Conservation (phyloP, 2,797 vertebrate genomes). For the Hippoglossus hippoglossus region DNA sequence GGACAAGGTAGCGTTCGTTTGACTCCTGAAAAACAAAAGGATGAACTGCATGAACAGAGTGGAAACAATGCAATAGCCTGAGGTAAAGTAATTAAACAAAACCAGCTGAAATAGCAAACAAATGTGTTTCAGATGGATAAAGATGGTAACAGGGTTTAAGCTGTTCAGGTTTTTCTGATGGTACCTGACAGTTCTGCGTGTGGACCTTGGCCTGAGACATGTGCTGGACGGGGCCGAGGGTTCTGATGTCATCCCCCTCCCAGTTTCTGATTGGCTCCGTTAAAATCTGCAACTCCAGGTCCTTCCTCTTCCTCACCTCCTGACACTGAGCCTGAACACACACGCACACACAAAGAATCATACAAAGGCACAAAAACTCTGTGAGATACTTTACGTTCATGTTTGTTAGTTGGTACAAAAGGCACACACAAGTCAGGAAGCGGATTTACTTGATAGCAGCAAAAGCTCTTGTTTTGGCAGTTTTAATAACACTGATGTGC, state of each 20-base stretch:
- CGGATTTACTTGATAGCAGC: too few relatives aligned
- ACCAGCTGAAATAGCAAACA: neutral
- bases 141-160: too few relatives aligned
- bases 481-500: too few relatives aligned
- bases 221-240: conserved; percentile 90
- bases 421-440: too few relatives aligned
- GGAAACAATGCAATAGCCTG: neutral
- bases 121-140: too few relatives aligned
- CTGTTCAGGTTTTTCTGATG: neutral
- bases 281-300: conserved; percentile 94
- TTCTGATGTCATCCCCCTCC: conserved; percentile 96
- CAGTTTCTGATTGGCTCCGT: conserved; percentile 95
- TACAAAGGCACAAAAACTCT: neutral
- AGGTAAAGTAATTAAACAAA: neutral
- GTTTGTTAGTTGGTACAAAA: too few relatives aligned
- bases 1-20: conserved; percentile 93
- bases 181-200: conserved; percentile 91
- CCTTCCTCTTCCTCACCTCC: conserved; percentile 95
- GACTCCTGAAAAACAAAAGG: conserved; percentile 85
- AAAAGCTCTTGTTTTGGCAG: too few relatives aligned
- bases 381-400: neutral
- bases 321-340: conserved; percentile 88
- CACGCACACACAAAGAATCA: neutral
- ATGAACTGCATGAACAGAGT: too few relatives aligned
- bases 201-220: conserved; percentile 94